Evolutionary conservation across 2,888 invertebrate genomes (phyloP).

Genomic region (Dolichopus griseipennis): DNA sequence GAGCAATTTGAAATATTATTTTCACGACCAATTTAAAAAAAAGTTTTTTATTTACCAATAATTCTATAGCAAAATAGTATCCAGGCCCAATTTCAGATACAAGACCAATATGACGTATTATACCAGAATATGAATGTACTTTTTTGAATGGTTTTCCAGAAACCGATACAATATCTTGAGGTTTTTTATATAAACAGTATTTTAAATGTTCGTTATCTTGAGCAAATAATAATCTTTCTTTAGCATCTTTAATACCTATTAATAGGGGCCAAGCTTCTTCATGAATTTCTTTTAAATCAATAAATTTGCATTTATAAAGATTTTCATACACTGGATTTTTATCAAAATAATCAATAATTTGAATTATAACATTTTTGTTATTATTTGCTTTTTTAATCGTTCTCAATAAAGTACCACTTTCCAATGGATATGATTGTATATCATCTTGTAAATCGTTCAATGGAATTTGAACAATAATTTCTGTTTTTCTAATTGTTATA

Average conservation of each 20-base stretch:
- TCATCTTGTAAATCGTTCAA: conserved; percentile 8
- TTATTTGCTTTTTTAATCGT: not conserved
- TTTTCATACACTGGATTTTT: conserved; percentile 29
- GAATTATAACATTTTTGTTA: conserved; percentile 24
- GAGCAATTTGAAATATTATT: no score
- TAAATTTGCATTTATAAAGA: conserved; percentile 31
- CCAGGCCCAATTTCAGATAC: conserved; percentile 47
- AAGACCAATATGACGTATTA: conserved; percentile 46
- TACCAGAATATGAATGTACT: conserved; percentile 22
- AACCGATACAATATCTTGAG: conserved; percentile 37
- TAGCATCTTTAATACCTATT: conserved; percentile 45
- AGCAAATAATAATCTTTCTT: conserved; percentile 47
- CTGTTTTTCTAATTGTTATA: not conserved
- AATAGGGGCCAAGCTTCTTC: conserved; percentile 47
- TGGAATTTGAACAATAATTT: not conserved
- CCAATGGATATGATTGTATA: not conserved
- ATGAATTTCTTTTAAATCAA: conserved; percentile 27
- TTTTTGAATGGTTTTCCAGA: conserved; percentile 38
- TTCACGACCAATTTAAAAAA: not conserved
- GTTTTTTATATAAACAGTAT: conserved; percentile 34
- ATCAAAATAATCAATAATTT: conserved; percentile 30
- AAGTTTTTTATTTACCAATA: conserved; percentile 43
- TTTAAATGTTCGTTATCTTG: conserved; percentile 43
- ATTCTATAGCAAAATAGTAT: conserved; percentile 49
- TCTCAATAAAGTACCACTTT: not conserved